phyloP scores from a whole-genome alignment of 2,797 vertebrate genomes.

The Lophius americanus region DNA sequence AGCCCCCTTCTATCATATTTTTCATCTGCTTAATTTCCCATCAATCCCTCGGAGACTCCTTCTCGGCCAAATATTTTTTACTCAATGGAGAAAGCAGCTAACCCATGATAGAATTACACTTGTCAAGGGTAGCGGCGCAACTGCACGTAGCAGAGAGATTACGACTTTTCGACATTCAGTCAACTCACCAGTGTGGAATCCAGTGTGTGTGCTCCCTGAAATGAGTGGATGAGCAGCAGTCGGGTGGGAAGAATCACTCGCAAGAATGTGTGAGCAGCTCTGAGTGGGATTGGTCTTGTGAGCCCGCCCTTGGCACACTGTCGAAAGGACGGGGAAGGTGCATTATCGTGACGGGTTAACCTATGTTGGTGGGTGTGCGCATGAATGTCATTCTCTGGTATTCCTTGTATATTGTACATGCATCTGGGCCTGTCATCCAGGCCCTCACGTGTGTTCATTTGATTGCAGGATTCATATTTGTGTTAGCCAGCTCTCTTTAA shows the following conservation, averaged over 20 bases:
- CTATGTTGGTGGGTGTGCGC: constrained; percentile 32
- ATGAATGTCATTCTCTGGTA: constrained; percentile 23
- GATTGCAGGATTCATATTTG: constrained; percentile 26
- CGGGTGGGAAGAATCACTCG: constrained; percentile 73
- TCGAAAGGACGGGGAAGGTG: constrained; percentile 10
- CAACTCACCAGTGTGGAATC: constrained; percentile 73
- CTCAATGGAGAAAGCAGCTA: constrained; percentile 61
- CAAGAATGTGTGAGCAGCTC: constrained; percentile 70
- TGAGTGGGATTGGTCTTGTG: constrained; percentile 66
- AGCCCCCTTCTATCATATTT: constrained; percentile 18
- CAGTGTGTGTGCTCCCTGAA: constrained; percentile 47
- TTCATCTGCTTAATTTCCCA: constrained; percentile 63
- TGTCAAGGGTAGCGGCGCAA: constrained; percentile 68
- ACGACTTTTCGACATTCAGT: constrained; percentile 60
- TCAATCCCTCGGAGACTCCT: constrained; percentile 40
- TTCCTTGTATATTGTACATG: constrained; percentile 18
- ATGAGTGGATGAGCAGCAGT: constrained; percentile 59
- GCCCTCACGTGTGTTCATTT: constrained; percentile 30
- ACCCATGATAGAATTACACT: constrained; percentile 66
- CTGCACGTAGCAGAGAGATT: constrained; percentile 68
- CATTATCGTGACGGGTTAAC: constrained; percentile 15
- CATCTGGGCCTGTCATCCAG: constrained; percentile 33
- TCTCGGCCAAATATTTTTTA: constrained; percentile 60
- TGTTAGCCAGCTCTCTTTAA: constrained; percentile 39
- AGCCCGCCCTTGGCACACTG: constrained; percentile 63